phyloP scores from a whole-genome alignment of 1,140 invertebrate species.

The Matsumurasca onukii region DNA sequence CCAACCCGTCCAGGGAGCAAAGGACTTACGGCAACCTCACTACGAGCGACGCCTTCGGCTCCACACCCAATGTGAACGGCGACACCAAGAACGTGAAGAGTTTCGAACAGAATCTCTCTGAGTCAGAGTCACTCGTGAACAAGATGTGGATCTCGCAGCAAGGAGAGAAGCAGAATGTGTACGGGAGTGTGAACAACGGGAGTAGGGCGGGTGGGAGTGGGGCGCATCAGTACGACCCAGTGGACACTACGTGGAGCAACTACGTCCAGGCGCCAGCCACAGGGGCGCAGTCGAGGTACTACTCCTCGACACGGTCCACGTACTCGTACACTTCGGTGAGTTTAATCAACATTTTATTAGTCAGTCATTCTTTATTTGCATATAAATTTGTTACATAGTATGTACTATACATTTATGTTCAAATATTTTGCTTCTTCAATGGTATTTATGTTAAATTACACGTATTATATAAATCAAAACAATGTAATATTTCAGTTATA shows the following conservation, averaged over 20 bases:
- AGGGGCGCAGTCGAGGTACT: background rate
- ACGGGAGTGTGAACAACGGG: background rate
- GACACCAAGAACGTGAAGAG: conserved; percentile 23
- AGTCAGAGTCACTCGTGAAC: conserved; percentile 32
- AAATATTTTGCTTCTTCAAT: too few relatives aligned
- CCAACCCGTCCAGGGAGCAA: background rate
- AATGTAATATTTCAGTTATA: too few relatives aligned
- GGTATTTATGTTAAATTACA: too few relatives aligned
- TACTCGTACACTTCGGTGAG: background rate
- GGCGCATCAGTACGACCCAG: conserved; percentile 31
- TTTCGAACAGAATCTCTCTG: conserved; percentile 32
- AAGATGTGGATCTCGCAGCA: conserved; percentile 35
- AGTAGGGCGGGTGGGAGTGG: background rate
- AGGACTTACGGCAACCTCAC: conserved; percentile 16
- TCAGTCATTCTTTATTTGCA: too few relatives aligned
- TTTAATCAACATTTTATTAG: too few relatives aligned
- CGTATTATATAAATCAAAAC: too few relatives aligned
- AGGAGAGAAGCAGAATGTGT: background rate
- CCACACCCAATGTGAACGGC: conserved; percentile 19
- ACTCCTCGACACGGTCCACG: background rate
- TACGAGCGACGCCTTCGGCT: background rate
- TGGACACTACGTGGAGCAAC: conserved; percentile 24
- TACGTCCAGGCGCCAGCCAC: background rate
- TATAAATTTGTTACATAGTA: too few relatives aligned
- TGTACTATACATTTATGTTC: too few relatives aligned